Conservation (phyloP, 1,140 invertebrate genomes). For the Lordiphosa collinella region DNA sequence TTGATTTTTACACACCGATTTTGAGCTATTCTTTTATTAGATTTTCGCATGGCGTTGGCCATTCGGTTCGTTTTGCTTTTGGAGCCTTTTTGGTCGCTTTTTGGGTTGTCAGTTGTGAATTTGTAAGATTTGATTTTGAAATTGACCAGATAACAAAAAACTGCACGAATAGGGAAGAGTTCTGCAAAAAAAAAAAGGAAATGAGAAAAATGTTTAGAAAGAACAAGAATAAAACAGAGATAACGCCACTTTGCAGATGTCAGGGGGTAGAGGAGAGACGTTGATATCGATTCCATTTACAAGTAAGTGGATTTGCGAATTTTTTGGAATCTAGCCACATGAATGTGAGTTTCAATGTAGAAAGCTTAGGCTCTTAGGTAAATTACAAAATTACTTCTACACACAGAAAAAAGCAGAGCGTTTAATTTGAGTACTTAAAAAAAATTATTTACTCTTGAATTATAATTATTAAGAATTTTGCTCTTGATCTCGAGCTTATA, state of each 20-base stretch:
- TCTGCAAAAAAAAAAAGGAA: slow-evolving; percentile 26
- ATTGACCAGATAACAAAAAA: slow-evolving; percentile 43
- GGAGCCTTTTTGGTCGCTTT: slow-evolving; percentile 4
- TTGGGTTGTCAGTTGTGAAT: slow-evolving; percentile 55
- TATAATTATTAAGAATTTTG: too few species aligned
- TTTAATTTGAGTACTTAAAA: too few species aligned
- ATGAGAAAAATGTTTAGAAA: slow-evolving; percentile 40
- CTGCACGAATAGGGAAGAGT: not conserved
- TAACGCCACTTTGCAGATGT: not conserved
- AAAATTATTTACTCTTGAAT: too few species aligned
- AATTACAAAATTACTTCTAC: too few species aligned
- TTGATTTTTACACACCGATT: slow-evolving; percentile 75
- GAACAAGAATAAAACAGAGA: slow-evolving; percentile 15
- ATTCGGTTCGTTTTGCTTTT: slow-evolving; percentile 23
- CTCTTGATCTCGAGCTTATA: too few species aligned
- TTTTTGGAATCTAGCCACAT: too few species aligned
- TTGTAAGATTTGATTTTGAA: slow-evolving; percentile 73
- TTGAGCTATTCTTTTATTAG: slow-evolving; percentile 73
- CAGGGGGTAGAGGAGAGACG: not conserved
- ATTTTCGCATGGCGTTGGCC: slow-evolving; percentile 45
- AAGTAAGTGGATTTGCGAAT: too few species aligned
- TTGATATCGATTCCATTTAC: not conserved
- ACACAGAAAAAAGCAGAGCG: too few species aligned
- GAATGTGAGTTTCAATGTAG: too few species aligned
- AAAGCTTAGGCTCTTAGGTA: too few species aligned